Base-by-base conservation (phyloP, 2,113 vertebrate genomes). In the Candoia aspera region DNA sequence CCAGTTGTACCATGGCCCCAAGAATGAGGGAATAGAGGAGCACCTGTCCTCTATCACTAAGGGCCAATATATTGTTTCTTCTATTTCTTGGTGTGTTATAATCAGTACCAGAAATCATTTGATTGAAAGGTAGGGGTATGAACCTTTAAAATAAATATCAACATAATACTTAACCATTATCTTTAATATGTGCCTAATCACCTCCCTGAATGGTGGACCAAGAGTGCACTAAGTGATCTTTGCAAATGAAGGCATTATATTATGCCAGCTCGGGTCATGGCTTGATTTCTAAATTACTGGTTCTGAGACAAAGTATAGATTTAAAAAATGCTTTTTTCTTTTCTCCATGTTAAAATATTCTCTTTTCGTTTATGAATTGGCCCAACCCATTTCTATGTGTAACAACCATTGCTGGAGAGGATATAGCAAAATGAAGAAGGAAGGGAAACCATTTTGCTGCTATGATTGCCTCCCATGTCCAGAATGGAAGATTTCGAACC, bases 401-500 rank as follows among this genome's bases (percentile, higher is more conserved):
- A 91, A 91, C 9, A 6, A 85, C 1, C 9, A 13, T 1, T 91
- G 90, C 83, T 19, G 49, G n/a, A 10, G 26, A 13, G 46, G 90
- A 0, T 91, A 62, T 33, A 19, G 37, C 10, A 86, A 91, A 37
- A 46, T 59, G 23, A 91, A 54, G 42, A 91, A 53, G 46, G 90
- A 91, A 60, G 83, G 83, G 42, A 0, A 64, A 24, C 90, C 58
- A 37, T 85, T 62, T 54, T 91, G 90, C 29, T 91, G 90, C 42
- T 91, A 64, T 37, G 84, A 86, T 64, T 91, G 90, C 21, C 2
- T 33, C 23, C 58, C 17, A 23, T 91, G 90, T 17, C 90, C 58
- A 86, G 84, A 86, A 62, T 84, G 90, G 46, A 86, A 91, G 29
- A 64, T 91, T 54, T 86, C 90, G 21, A 33, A 91, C 42, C 58